A percentile compares a stretch with the other conserved stretches of the same genome.
Evolutionary conservation across 2,888 invertebrate genomes (phyloP).

Genomic region (Cylloceria caligata): DNA sequence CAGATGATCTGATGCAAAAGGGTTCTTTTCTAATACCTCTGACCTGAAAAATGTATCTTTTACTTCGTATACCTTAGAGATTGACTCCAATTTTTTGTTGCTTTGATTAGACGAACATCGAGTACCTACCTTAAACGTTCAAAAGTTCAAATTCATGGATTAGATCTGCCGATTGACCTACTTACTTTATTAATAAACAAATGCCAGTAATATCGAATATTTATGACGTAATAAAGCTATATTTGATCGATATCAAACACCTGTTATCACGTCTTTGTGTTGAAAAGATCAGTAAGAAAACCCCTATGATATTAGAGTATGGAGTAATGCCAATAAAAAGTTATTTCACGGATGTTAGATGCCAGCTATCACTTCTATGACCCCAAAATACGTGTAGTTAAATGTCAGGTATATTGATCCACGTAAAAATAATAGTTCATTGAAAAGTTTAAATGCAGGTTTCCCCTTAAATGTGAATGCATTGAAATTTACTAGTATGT

Average conservation of each 20-base stretch:
- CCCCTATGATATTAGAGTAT: background rate
- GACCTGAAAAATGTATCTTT: no score
- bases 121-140: no score
- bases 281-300: background rate
- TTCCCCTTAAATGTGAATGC: slow-evolving; percentile 5
- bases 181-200: background rate
- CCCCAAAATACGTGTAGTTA: background rate
- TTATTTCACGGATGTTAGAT: background rate
- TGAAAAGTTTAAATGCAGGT: background rate
- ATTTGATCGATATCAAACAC: no score
- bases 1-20: no score
- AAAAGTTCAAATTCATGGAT: no score
- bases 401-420: slow-evolving; percentile 2
- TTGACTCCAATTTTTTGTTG: no score
- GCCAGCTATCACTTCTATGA: background rate
- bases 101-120: no score
- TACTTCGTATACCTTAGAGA: no score
- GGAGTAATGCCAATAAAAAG: background rate
- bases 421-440: background rate
- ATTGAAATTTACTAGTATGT: slow-evolving; percentile 27
- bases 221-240: background rate
- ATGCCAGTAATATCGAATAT: background rate
- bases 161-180: background rate
- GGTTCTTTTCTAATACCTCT: no score
- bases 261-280: background rate